These are phyloP conservation scores for Euwallacea fornicatus DNA, from an alignment of 1,140 invertebrate species.

Conservation along the genomic window DNA sequence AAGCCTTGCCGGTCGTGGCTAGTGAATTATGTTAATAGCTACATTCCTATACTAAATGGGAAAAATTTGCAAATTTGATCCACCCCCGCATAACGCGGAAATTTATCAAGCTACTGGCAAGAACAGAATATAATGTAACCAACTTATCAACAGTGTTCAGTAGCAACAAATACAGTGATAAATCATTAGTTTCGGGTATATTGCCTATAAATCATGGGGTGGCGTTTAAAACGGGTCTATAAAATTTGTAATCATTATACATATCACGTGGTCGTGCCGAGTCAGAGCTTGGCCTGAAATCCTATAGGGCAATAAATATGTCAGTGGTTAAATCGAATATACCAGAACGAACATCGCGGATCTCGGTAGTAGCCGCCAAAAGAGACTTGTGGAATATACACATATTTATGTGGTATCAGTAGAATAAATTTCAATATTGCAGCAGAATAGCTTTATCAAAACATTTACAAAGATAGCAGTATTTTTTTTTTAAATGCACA, in stretches of 20 bases:
- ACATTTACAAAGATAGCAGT: no score
- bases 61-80: neutral
- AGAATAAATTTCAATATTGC: no score
- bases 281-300: slow-evolving; percentile 8
- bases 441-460: no score
- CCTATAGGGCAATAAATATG: slow-evolving; percentile 17
- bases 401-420: neutral
- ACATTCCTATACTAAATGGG: neutral
- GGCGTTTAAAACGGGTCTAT: slow-evolving; percentile 16
- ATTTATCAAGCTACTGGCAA: neutral
- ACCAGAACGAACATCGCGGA: slow-evolving; percentile 3
- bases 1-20: neutral
- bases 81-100: neutral
- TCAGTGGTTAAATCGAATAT: slow-evolving; percentile 10
- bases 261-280: slow-evolving; percentile 14
- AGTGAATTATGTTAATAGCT: neutral
- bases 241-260: slow-evolving; percentile 20
- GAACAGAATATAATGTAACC: neutral
- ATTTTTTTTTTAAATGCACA: no score
- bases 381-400: neutral
- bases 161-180: slow-evolving; percentile 7
- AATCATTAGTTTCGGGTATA: slow-evolving; percentile 10
- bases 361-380: slow-evolving; percentile 1
- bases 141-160: slow-evolving; percentile 4
- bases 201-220: slow-evolving; percentile 8